Conservation (phyloP, 1,140 invertebrate species). For the Calliphora vicina region DNA sequence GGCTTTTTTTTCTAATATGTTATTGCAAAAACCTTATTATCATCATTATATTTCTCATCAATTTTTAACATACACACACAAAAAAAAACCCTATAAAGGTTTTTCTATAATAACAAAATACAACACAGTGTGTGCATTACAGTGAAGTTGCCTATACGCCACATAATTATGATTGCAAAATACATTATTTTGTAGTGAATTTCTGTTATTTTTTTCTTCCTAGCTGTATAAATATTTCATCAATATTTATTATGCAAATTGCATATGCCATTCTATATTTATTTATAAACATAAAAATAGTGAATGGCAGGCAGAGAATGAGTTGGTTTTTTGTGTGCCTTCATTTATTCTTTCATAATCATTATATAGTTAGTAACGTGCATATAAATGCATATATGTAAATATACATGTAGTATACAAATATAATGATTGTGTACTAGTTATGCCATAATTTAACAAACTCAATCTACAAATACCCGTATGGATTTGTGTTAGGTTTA, state of each 20-base stretch:
- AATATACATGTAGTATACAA: too few relatives aligned
- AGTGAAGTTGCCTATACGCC: background rate
- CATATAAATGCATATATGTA: too few relatives aligned
- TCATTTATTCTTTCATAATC: background rate
- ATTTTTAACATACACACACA: too few relatives aligned
- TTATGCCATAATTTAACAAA: background rate
- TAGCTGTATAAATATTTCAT: constrained; percentile 22
- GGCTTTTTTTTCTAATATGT: too few relatives aligned
- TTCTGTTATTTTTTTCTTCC: background rate
- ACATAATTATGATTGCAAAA: constrained; percentile 11
- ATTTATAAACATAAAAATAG: background rate
- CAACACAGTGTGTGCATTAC: too few relatives aligned
- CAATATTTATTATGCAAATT: constrained; percentile 35
- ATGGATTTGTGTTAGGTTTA: background rate
- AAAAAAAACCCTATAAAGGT: too few relatives aligned
- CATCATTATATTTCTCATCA: too few relatives aligned
- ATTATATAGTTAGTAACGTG: constrained; percentile 1
- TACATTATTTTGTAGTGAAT: too few relatives aligned
- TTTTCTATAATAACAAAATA: too few relatives aligned
- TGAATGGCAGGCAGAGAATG: background rate
- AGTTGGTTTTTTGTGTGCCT: background rate
- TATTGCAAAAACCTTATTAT: too few relatives aligned
- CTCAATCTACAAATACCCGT: background rate
- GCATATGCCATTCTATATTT: constrained; percentile 28
- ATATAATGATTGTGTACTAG: background rate